These are phyloP conservation scores for Naso thynnoides DNA, from an alignment of 2,797 vertebrate genomes.

Conservation along the genomic window DNA sequence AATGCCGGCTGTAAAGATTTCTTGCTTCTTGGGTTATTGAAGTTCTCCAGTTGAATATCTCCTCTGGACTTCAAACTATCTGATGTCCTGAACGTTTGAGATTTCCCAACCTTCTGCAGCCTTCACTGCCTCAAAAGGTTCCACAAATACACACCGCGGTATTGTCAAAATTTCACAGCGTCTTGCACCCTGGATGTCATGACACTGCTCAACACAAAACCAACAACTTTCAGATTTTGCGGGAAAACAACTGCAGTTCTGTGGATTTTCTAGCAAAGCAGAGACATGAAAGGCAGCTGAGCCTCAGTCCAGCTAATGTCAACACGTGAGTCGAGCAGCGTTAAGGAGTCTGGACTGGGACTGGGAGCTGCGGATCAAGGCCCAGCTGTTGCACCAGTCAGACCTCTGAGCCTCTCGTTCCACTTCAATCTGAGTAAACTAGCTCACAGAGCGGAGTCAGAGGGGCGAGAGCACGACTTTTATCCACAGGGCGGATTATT, in stretches of 20 bases:
- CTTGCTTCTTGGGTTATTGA: background rate
- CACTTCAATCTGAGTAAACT: constrained; percentile 42
- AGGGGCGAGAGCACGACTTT: background rate
- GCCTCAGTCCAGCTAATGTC: constrained; percentile 32
- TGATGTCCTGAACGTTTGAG: background rate
- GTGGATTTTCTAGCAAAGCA: constrained; percentile 3
- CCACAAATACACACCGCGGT: background rate
- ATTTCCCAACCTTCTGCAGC: background rate
- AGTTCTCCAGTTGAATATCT: background rate
- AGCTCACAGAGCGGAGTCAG: constrained; percentile 5
- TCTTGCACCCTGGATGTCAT: background rate
- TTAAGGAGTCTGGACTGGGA: constrained; percentile 13
- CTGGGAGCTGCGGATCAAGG: constrained; percentile 40
- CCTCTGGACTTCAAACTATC: background rate
- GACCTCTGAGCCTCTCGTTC: constrained; percentile 32
- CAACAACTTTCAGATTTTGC: background rate
- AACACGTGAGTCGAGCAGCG: constrained; percentile 19
- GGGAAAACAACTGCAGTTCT: background rate
- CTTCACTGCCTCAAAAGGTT: background rate
- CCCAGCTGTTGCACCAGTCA: constrained; percentile 55
- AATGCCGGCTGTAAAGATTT: background rate
- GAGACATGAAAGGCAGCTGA: constrained; percentile 14
- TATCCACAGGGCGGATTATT: background rate
- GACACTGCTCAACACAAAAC: background rate
- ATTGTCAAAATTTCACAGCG: background rate